phyloP scores from a whole-genome alignment of 2,888 invertebrate species.

The Marasmarcha lunaedactyla region DNA sequence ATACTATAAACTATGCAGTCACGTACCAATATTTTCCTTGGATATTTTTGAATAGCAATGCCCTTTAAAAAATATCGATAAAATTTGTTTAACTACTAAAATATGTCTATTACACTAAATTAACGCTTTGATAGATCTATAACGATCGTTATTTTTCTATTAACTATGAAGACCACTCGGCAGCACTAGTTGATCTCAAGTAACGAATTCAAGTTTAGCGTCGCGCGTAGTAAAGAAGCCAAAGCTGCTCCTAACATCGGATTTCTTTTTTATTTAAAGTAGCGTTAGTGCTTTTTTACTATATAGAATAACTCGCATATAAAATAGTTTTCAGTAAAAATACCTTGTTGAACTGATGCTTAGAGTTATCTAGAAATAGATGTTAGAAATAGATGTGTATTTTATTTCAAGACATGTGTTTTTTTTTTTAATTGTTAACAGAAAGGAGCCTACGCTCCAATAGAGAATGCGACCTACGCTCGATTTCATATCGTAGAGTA shows the following conservation, averaged over 20 bases:
- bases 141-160: too few species aligned
- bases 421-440: neutral
- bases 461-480: slow-evolving; percentile 36
- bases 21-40: too few species aligned
- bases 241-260: slow-evolving; percentile 4
- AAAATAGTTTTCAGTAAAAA: too few species aligned
- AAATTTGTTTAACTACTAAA: too few species aligned
- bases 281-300: neutral
- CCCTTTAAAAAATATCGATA: too few species aligned
- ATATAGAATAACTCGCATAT: neutral
- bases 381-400: neutral
- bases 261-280: neutral
- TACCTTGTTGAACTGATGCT: too few species aligned
- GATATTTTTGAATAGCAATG: too few species aligned
- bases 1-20: too few species aligned
- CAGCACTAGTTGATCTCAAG: slow-evolving; percentile 11
- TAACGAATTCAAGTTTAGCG: slow-evolving; percentile 62
- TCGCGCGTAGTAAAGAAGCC: slow-evolving; percentile 37
- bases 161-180: neutral
- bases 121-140: too few species aligned
- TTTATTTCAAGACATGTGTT: neutral
- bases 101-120: too few species aligned
- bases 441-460: neutral
- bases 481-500: slow-evolving; percentile 53
- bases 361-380: too few species aligned